A percentile compares a stretch with the other conserved stretches of the same genome.
Conservation (phyloP, 2,888 invertebrate species). For the Dioctria linearis region DNA sequence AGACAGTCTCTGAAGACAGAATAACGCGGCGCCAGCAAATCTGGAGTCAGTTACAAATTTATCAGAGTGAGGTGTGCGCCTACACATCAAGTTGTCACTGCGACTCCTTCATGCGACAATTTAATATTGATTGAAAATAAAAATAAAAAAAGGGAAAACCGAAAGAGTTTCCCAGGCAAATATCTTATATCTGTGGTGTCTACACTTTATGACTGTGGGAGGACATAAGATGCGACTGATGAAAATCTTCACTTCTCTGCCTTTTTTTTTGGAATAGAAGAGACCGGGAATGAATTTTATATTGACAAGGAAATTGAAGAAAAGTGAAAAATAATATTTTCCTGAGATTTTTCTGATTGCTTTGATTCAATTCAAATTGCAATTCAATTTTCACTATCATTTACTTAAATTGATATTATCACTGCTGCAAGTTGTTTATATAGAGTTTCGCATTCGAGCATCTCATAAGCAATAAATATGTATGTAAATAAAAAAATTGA, state of each 20-base stretch:
- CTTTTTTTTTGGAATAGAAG: neutral
- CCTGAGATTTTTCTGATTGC: neutral
- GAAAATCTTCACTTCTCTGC: too few species aligned
- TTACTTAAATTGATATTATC: too few species aligned
- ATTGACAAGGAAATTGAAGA: neutral
- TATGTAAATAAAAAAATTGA: too few species aligned
- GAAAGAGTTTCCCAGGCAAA: neutral
- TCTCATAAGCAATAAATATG: too few species aligned
- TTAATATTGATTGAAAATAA: neutral
- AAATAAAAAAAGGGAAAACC: neutral
- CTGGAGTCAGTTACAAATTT: conserved; percentile 19
- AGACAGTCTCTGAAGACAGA: neutral
- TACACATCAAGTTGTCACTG: conserved; percentile 1
- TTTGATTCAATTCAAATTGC: too few species aligned
- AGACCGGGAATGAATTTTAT: neutral
- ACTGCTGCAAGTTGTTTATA: too few species aligned
- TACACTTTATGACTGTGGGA: too few species aligned
- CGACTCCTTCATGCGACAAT: neutral
- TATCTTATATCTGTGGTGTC: neutral
- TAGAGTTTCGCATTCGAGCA: too few species aligned
- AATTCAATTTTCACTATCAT: too few species aligned
- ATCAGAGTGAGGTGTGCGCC: conserved; percentile 20
- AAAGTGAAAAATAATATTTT: neutral
- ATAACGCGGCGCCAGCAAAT: conserved; percentile 13
- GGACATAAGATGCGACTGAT: too few species aligned